Conservation (phyloP, 2,797 vertebrate species). For the Atherinosoma microstoma region DNA sequence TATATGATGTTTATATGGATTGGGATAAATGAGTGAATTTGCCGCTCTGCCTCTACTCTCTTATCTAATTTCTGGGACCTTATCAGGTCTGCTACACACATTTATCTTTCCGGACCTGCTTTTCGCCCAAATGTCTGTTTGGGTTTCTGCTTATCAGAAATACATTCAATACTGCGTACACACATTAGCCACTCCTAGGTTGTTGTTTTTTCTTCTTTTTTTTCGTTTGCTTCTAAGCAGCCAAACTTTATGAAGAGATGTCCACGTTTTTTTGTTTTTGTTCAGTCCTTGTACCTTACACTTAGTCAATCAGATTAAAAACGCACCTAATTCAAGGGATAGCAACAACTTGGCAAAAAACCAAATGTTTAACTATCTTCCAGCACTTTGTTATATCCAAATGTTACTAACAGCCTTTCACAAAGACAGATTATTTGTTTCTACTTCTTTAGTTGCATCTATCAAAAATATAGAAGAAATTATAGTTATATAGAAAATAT, state of each 20-base stretch:
- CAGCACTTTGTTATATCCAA: too few species aligned
- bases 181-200: background rate
- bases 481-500: too few species aligned
- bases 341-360: too few species aligned
- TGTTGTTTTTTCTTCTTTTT: background rate
- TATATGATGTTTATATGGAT: background rate
- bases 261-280: background rate
- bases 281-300: too few species aligned
- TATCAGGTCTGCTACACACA: constrained; percentile 48
- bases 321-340: too few species aligned
- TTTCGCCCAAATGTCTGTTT: background rate
- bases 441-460: too few species aligned
- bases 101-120: constrained; percentile 7
- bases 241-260: background rate
- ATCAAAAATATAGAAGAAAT: too few species aligned
- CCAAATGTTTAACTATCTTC: too few species aligned
- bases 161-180: background rate
- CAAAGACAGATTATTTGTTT: too few species aligned
- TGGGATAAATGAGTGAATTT: background rate
- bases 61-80: constrained; percentile 37
- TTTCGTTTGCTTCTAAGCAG: background rate
- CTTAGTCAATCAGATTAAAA: too few species aligned
- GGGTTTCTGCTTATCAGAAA: background rate
- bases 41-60: background rate
- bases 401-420: too few species aligned